Conservation (phyloP, 2,797 vertebrate genomes). For the Dermochelys coriacea region DNA sequence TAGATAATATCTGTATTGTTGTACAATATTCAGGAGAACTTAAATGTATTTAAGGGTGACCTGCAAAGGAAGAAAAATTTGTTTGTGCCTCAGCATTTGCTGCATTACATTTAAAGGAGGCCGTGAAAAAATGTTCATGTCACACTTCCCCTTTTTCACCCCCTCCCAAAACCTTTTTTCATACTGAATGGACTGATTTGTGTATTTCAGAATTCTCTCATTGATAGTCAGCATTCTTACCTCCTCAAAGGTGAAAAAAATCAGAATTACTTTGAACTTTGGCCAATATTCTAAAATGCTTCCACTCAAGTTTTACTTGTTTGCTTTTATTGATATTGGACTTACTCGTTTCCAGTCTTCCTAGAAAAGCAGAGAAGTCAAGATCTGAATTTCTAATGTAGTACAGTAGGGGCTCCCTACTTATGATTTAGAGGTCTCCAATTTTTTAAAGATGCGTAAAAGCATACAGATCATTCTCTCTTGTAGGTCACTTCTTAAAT, state of each 20-base stretch:
- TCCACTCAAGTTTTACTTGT: not conserved
- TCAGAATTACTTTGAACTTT: not conserved
- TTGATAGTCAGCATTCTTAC: not conserved
- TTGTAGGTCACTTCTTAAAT: conserved; percentile 41
- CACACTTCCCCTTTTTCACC: not conserved
- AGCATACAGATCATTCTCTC: not conserved
- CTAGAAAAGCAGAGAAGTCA: not conserved
- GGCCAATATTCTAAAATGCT: not conserved
- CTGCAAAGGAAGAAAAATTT: conserved; percentile 16
- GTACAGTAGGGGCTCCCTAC: not conserved
- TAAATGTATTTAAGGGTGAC: conserved; percentile 43
- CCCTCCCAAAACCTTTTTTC: not conserved
- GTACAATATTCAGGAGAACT: not conserved
- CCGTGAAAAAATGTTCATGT: conserved; percentile 27
- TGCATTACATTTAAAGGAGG: not conserved
- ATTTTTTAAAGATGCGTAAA: not conserved
- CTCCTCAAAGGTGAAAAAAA: not conserved
- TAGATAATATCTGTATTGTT: conserved; percentile 12
- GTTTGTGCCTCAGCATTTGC: conserved; percentile 30
- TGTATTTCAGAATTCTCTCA: not conserved
- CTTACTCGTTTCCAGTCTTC: conserved; percentile 9
- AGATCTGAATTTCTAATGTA: not conserved
- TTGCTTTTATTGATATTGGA: not conserved
- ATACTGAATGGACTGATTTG: not conserved
- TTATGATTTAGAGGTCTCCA: not conserved